Evolutionary conservation across 2,113 vertebrate genomes (phyloP).

Genomic region (Eublepharis macularius): DNA sequence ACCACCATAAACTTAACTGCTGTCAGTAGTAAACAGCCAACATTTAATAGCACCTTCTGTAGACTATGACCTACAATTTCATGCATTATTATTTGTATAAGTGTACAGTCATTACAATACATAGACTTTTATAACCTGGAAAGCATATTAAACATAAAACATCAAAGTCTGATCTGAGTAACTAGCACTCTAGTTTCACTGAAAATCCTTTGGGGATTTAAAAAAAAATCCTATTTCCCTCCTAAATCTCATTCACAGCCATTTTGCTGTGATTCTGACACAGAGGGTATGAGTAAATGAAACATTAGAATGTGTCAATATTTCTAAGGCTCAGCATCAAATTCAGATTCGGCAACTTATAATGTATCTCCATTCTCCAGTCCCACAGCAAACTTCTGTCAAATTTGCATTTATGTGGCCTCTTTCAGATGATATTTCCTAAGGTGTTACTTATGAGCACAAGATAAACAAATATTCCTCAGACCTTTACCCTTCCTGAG

Average conservation of each 20-base stretch:
- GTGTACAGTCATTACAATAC: conserved; percentile 8
- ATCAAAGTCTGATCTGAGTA: not conserved
- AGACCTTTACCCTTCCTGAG: too few relatives aligned
- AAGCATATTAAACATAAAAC: conserved; percentile 7
- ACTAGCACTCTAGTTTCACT: not conserved
- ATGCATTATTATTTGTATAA: conserved; percentile 35
- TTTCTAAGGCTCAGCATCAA: not conserved
- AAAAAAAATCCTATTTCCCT: not conserved
- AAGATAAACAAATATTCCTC: not conserved
- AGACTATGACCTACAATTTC: conserved; percentile 41
- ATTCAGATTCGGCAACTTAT: not conserved
- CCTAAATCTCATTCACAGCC: not conserved
- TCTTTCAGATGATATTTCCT: not conserved
- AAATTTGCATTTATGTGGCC: not conserved
- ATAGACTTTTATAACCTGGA: conserved; percentile 17
- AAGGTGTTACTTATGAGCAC: not conserved
- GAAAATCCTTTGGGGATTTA: not conserved
- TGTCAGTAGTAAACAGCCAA: conserved; percentile 16
- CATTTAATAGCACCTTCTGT: conserved; percentile 8
- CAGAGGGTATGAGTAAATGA: not conserved
- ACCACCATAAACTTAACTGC: conserved; percentile 14
- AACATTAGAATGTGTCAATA: not conserved
- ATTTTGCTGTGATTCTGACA: not conserved
- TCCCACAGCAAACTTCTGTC: not conserved
- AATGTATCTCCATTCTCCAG: not conserved